Conservation (phyloP, 2,113 vertebrate genomes). For the Furnarius figulus region DNA sequence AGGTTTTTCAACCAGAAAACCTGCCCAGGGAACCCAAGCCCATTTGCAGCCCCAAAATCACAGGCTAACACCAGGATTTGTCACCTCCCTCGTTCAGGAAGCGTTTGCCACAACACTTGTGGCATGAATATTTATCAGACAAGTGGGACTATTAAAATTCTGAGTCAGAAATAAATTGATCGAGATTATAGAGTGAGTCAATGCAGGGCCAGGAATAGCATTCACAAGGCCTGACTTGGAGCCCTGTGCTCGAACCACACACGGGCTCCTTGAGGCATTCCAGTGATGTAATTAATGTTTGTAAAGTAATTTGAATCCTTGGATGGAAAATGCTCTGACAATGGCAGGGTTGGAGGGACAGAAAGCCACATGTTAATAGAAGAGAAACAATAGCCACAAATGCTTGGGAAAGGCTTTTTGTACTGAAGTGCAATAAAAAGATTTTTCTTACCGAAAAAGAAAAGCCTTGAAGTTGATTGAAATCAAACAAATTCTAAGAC, state of each 20-base stretch:
- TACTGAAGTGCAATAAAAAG: background rate
- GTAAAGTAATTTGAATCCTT: background rate
- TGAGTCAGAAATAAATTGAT: conserved; percentile 67
- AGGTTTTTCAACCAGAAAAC: background rate
- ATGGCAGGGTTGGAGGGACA: background rate
- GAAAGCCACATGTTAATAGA: background rate
- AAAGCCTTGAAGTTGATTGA: background rate
- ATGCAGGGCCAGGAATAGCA: conserved; percentile 48
- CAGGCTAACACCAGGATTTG: background rate
- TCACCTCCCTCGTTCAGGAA: conserved; percentile 31
- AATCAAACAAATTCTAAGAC: background rate
- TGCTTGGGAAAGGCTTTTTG: background rate
- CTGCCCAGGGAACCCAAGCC: background rate
- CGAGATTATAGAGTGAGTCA: conserved; percentile 61
- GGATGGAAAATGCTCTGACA: conserved; percentile 21
- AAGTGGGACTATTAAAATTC: conserved; percentile 32
- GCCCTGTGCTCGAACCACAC: background rate
- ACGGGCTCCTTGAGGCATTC: background rate
- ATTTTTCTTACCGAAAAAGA: background rate
- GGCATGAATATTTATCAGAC: conserved; percentile 59
- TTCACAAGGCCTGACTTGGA: conserved; percentile 46
- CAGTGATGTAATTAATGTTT: background rate
- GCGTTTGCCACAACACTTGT: background rate
- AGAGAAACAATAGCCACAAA: background rate
- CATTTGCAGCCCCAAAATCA: background rate